These are phyloP conservation scores for Cetoscarus ocellatus DNA, from an alignment of 2,797 vertebrate genomes.

Conservation along the genomic window DNA sequence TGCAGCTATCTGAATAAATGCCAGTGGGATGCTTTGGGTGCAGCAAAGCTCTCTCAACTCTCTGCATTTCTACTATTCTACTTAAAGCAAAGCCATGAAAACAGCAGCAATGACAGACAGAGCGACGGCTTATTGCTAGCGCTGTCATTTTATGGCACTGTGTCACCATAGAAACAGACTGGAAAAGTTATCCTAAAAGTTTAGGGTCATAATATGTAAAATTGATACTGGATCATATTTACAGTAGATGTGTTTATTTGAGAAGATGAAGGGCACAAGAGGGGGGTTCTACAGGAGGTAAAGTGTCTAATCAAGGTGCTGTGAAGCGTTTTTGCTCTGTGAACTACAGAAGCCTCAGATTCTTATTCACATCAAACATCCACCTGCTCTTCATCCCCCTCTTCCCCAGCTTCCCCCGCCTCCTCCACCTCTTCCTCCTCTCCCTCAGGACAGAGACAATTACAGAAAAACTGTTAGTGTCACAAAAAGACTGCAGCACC, in stretches of 20 bases:
- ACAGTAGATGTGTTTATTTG: neutral
- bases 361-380: slow-evolving; percentile 68
- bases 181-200: too few species aligned
- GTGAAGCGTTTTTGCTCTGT: slow-evolving; percentile 17
- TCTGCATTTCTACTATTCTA: slow-evolving; percentile 16
- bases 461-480: slow-evolving; percentile 68
- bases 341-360: slow-evolving; percentile 41
- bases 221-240: too few species aligned
- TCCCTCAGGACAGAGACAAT: slow-evolving; percentile 57
- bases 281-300: too few species aligned
- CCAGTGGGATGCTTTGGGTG: neutral
- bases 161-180: neutral
- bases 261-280: too few species aligned
- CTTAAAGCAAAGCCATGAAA: slow-evolving; percentile 37
- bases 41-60: slow-evolving; percentile 2
- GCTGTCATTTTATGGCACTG: slow-evolving; percentile 50
- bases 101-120: slow-evolving; percentile 33
- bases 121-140: slow-evolving; percentile 13
- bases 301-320: slow-evolving; percentile 2
- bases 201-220: too few species aligned
- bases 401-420: too few species aligned
- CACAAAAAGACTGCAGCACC: slow-evolving; percentile 62
- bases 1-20: neutral
- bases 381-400: slow-evolving; percentile 56
- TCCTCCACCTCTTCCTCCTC: slow-evolving; percentile 44